phyloP scores from a whole-genome alignment of 2,797 vertebrate genomes.

The Poecile montanus region DNA sequence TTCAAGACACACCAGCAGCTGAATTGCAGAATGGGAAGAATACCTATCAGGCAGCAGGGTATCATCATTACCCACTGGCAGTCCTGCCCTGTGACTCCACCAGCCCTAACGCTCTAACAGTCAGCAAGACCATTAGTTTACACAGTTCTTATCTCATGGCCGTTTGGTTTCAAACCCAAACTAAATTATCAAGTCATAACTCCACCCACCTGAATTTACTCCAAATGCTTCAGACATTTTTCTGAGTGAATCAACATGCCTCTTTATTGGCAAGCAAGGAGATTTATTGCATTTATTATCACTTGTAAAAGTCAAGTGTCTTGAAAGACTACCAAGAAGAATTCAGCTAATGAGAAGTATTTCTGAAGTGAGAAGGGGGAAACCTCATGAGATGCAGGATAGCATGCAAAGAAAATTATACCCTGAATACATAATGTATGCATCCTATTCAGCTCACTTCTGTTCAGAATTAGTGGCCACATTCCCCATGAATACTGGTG shows the following conservation, averaged over 20 bases:
- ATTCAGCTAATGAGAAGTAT: constrained; percentile 36
- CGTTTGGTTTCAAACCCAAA: constrained; percentile 43
- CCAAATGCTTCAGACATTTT: constrained; percentile 28
- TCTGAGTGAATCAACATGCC: constrained; percentile 42
- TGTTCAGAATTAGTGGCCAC: background rate
- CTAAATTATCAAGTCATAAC: constrained; percentile 21
- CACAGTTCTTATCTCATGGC: constrained; percentile 47
- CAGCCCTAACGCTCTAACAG: background rate
- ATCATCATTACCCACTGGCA: background rate
- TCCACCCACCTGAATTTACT: constrained; percentile 47
- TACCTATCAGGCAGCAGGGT: constrained; percentile 27
- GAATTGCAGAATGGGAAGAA: constrained; percentile 21
- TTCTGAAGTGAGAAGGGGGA: constrained; percentile 26
- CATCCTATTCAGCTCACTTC: background rate
- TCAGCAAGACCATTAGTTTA: constrained; percentile 41
- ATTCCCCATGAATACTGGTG: background rate
- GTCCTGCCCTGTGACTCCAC: background rate
- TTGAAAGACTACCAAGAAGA: constrained; percentile 30
- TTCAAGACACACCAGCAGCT: background rate
- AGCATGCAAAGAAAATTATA: background rate
- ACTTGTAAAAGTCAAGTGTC: constrained; percentile 58
- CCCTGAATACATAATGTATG: background rate
- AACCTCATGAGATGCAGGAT: background rate
- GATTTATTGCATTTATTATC: constrained; percentile 36
- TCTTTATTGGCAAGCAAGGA: constrained; percentile 7